Conservation (phyloP, 2,797 vertebrate species). For the Amphiprion clarkii region DNA sequence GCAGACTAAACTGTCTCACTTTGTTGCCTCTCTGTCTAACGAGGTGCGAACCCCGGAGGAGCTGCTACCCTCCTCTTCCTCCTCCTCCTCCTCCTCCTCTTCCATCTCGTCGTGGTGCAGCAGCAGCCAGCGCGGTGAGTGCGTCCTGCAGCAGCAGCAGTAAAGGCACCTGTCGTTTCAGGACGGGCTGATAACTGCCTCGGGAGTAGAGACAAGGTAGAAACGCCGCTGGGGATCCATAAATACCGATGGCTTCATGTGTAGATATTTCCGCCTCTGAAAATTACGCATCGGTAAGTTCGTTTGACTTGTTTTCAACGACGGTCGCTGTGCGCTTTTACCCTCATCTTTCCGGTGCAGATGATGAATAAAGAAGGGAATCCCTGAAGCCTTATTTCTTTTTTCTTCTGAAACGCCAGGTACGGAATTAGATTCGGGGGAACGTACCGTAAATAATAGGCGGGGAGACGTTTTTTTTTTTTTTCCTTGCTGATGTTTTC, state of each 20-base stretch:
- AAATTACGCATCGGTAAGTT: constrained; percentile 78
- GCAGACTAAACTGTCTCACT: constrained; percentile 61
- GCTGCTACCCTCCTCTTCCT: constrained; percentile 44
- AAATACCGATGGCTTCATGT: constrained; percentile 59
- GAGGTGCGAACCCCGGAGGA: constrained; percentile 67
- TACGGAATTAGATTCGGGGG: neutral
- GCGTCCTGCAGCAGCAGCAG: constrained; percentile 70
- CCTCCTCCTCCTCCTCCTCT: constrained; percentile 39
- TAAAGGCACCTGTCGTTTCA: constrained; percentile 56
- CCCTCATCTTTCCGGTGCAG: constrained; percentile 40
- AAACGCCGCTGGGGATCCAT: constrained; percentile 7
- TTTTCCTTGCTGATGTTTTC: constrained; percentile 29
- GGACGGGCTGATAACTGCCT: constrained; percentile 26
- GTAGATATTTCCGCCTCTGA: constrained; percentile 52
- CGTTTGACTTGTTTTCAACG: constrained; percentile 57
- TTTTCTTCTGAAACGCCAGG: neutral
- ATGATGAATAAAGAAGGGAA: constrained; percentile 11
- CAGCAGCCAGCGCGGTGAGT: constrained; percentile 67
- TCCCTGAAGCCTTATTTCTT: neutral
- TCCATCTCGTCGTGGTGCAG: constrained; percentile 56
- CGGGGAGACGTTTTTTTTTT: constrained; percentile 5
- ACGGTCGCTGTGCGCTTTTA: constrained; percentile 41
- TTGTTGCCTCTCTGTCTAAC: constrained; percentile 57
- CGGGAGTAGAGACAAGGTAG: constrained; percentile 15
- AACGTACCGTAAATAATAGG: neutral